A percentile compares a stretch with the other conserved stretches of the same genome.
phyloP scores from a whole-genome alignment of 2,888 invertebrate genomes.

The Drosophila robusta region DNA sequence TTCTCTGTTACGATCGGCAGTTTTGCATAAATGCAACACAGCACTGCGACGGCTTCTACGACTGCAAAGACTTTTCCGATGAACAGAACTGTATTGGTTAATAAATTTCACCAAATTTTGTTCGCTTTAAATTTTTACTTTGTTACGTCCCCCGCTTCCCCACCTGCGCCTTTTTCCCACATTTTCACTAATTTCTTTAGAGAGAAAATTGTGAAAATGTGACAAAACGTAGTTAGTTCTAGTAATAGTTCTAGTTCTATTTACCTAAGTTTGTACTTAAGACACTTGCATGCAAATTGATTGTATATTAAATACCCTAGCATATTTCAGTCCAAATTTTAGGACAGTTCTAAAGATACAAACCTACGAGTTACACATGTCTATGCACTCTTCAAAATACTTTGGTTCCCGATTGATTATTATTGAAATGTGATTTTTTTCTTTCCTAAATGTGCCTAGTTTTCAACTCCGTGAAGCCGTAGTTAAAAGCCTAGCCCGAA shows the following conservation, averaged over 20 bases:
- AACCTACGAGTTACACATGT: slow-evolving; percentile 42
- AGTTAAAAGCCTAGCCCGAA: background rate
- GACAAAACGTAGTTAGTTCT: slow-evolving; percentile 15
- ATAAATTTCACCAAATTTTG: slow-evolving; percentile 59
- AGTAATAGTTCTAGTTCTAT: slow-evolving; percentile 8
- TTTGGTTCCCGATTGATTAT: slow-evolving; percentile 20
- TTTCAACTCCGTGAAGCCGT: slow-evolving; percentile 32
- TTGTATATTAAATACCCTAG: background rate
- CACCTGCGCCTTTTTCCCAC: no score
- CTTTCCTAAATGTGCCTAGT: slow-evolving; percentile 6
- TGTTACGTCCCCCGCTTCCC: background rate
- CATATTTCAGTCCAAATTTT: slow-evolving; percentile 11
- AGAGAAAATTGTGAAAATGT: no score
- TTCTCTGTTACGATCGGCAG: slow-evolving; percentile 90
- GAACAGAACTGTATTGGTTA: slow-evolving; percentile 93
- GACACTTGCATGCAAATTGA: slow-evolving; percentile 37
- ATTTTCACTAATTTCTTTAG: no score
- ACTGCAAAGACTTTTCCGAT: slow-evolving; percentile 95
- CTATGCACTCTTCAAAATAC: slow-evolving; percentile 54
- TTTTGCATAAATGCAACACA: slow-evolving; percentile 91
- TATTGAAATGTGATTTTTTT: slow-evolving; percentile 2
- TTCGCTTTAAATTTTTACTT: slow-evolving; percentile 18
- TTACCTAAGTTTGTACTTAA: slow-evolving; percentile 31
- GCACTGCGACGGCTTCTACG: slow-evolving; percentile 95
- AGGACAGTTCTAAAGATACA: slow-evolving; percentile 9